Evolutionary conservation across 2,113 vertebrate genomes (phyloP), one percentile per base, ranked within the genome.

Genomic region (Oncorhynchus nerka): DNA sequence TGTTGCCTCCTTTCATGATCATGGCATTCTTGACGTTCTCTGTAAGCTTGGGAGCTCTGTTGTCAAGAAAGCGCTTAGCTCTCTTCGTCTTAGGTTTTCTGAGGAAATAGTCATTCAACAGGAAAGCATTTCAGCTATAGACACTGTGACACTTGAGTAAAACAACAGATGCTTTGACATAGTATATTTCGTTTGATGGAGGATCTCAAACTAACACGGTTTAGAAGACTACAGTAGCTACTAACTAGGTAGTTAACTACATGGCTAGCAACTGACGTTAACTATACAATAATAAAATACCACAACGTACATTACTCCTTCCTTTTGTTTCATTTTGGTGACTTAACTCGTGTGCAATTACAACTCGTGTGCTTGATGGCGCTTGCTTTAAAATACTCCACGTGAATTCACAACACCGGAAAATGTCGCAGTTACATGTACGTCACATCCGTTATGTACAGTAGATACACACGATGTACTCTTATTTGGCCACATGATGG

Each of bases 1-100:
- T 92, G 88, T 99, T 99, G 13, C 97, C 97, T 19, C 97, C 97
- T 92, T 94, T 98, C 88, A 99, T 96, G 0, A 99, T 94, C 96
- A 99, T 97, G 20, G 94, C 90, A 79, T 83, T 96, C 92, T 99
- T 99, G 5, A 89, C 88, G 76, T 96, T 95, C 87, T 99, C 97
- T 1, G 76, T 93, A 81, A 97, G 89, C 75, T 98, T 98, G 0
- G 97, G 93, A 16, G 94, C 95, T 85, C 95, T 91, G 90, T 91
- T 94, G 77, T 98, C 94, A 81, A 98, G 87, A 89, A 99, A 99
- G 45, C 97, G 93, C 83, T 99, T 99, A 6, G 97, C 93, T 64
- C 97, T 94, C 90, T 93, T 97, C 0, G 96, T 97, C 92, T 98
- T 99, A 4, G 97, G 96, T 75, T 97, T 99, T 79, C 97, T 99